Evolutionary conservation across 2,797 vertebrate genomes (phyloP).

Genomic region (Acipenser transmontanus): DNA sequence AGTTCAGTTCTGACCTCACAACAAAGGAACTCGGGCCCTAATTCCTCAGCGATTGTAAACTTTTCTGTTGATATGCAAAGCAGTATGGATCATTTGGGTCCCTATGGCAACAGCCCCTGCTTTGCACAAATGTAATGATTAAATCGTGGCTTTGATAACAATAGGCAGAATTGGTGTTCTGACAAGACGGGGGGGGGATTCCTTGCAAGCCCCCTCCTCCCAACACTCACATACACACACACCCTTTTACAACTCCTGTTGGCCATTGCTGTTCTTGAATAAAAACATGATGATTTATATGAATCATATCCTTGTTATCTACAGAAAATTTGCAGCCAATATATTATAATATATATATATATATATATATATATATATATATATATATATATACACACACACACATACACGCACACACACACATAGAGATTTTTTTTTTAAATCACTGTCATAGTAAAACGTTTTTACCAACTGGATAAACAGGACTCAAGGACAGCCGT

Average conservation of each 20-base stretch:
- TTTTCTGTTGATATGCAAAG: conserved; percentile 62
- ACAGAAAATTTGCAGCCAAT: too few species aligned
- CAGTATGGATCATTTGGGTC: conserved; percentile 45
- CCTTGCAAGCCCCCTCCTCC: too few species aligned
- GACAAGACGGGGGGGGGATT: conserved; percentile 28
- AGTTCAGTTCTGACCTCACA: conserved; percentile 23
- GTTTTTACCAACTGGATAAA: too few species aligned
- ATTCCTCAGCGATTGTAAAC: conserved; percentile 41
- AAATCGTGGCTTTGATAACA: conserved; percentile 48
- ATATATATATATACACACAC: too few species aligned
- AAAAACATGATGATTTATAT: neutral
- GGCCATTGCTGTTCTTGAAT: conserved; percentile 8
- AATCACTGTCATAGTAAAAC: too few species aligned
- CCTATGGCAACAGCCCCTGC: conserved; percentile 48
- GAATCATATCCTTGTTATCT: too few species aligned
- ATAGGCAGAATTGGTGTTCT: conserved; percentile 37
- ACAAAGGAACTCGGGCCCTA: conserved; percentile 25
- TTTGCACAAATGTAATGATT: conserved; percentile 56
- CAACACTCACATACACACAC: conserved; percentile 2
- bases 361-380: too few species aligned
- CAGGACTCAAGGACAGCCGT: too few species aligned
- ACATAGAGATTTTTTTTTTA: too few species aligned
- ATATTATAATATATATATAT: too few species aligned
- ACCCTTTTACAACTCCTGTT: conserved; percentile 11
- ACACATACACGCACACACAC: too few species aligned